Percentiles rank a stretch among this genome's conserved stretches.
Conservation (phyloP, 1,140 invertebrate species). For the Anoplolepis gracilipes region DNA sequence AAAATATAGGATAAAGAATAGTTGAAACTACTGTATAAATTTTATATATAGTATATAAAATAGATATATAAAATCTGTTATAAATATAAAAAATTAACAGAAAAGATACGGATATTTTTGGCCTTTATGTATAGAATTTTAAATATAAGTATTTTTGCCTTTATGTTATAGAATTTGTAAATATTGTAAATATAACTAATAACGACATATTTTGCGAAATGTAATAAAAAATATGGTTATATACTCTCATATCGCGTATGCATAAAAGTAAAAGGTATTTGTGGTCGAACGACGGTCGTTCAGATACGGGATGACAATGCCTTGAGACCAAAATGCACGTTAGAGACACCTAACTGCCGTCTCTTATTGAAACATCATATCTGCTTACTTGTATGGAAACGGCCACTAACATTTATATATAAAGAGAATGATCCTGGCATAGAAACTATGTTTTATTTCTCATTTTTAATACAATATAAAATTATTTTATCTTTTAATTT, state of each 20-base stretch:
- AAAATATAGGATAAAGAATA: neutral
- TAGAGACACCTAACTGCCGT: constrained; percentile 78
- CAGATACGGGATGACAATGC: constrained; percentile 78
- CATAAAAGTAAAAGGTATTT: constrained; percentile 66
- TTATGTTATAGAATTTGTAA: neutral
- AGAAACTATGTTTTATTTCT: constrained; percentile 22
- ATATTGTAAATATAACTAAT: no score
- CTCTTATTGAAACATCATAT: constrained; percentile 82
- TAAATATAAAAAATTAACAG: neutral
- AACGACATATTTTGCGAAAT: neutral
- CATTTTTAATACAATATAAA: constrained; percentile 57
- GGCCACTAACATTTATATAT: constrained; percentile 76
- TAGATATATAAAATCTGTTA: neutral
- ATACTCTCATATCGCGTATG: constrained; percentile 58
- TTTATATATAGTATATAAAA: neutral
- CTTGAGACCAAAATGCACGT: constrained; percentile 78
- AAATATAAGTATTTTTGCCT: neutral
- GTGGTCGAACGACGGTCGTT: constrained; percentile 72
- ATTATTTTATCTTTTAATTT: constrained; percentile 48
- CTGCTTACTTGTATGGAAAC: constrained; percentile 69
- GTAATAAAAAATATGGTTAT: constrained; percentile 64
- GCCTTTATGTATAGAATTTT: neutral
- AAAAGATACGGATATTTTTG: neutral
- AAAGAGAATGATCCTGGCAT: constrained; percentile 72
- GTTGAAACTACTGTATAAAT: neutral